phyloP scores from a whole-genome alignment of 2,797 vertebrate genomes.

The Parauchenoglanis ngamensis region DNA sequence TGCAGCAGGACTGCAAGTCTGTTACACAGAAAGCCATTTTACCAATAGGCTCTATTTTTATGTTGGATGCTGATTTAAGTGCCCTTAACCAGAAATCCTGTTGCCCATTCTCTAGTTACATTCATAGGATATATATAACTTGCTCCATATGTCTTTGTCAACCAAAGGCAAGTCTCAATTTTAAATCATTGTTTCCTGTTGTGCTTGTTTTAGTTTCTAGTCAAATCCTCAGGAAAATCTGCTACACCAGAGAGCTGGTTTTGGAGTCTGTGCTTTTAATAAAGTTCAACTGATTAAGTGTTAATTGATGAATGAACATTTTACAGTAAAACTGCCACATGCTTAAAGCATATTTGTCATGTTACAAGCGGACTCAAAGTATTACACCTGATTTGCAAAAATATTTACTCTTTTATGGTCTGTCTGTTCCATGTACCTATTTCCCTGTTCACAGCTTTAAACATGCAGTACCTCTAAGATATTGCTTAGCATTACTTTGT shows the following conservation, averaged over 20 bases:
- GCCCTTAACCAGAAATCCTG: constrained; percentile 12
- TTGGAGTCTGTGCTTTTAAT: constrained; percentile 26
- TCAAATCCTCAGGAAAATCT: constrained; percentile 40
- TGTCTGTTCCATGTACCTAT: background rate
- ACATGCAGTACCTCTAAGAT: background rate
- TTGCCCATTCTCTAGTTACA: constrained; percentile 9
- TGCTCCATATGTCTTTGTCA: constrained; percentile 15
- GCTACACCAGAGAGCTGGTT: constrained; percentile 29
- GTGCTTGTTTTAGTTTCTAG: constrained; percentile 19
- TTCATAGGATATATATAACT: constrained; percentile 17
- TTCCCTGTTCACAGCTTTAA: background rate
- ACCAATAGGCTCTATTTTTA: constrained; percentile 11
- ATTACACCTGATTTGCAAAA: constrained; percentile 25
- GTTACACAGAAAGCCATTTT: background rate
- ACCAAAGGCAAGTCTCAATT: constrained; percentile 6
- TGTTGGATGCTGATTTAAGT: constrained; percentile 31
- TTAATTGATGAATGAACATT: constrained; percentile 15
- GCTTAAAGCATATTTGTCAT: constrained; percentile 20
- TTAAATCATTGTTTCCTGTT: background rate
- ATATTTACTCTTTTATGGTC: background rate
- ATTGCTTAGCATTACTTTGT: constrained; percentile 13
- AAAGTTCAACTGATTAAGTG: background rate
- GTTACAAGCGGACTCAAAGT: background rate
- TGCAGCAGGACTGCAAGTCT: constrained; percentile 55
- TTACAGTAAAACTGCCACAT: constrained; percentile 18